Evolutionary conservation across 2,113 vertebrate genomes (phyloP), one percentile per base, ranked within the genome.

Genomic region (Salvelinus sp.): DNA sequence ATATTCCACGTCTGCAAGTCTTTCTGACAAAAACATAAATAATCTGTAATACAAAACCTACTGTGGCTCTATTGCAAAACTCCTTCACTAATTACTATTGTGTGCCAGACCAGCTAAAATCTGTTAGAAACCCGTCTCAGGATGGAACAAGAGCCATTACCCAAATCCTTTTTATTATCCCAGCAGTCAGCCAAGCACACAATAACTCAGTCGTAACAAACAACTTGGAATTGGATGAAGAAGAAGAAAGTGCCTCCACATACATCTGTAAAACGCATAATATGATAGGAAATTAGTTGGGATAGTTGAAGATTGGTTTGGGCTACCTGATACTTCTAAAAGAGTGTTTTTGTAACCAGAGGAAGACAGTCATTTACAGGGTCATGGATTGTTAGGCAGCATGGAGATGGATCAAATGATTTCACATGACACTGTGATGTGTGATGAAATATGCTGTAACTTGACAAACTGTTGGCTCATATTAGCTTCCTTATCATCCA

Each of bases 131-230:
- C 10, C 23, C 44, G 33, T 44, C 28, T 68, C 33, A n/a, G 38
- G 38, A 44, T 44, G 38, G 33, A 69, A 69, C 2, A 33, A 69
- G 68, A 48, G 22, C 68, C 38, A 69, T 69, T 50, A 69, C 9
- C 68, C 28, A 38, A 22, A 69, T 33, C 68, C n/a, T 69, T 20
- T 48, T 69, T 50, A 23, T 69, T 48, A 69, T 48, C 44, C 68
- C 68, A 48, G 3, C 20, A 23, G 44, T 13, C 68, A 25, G 68
- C 67, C 68, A 69, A 69, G 44, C 68, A 69, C 44, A 69, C 10
- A 22, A n/a, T 22, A 69, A 30, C 4, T 48, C 12, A 28, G 9
- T 69, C n/a, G 22, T 48, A 48, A 48, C 44, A 48, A 69, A 47
- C 68, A 48, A 25, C 67, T 48, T 9, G 38, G 20, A 69, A 20